Conservation (phyloP, 2,888 invertebrate species). For the Tanytarsus gracilentus region DNA sequence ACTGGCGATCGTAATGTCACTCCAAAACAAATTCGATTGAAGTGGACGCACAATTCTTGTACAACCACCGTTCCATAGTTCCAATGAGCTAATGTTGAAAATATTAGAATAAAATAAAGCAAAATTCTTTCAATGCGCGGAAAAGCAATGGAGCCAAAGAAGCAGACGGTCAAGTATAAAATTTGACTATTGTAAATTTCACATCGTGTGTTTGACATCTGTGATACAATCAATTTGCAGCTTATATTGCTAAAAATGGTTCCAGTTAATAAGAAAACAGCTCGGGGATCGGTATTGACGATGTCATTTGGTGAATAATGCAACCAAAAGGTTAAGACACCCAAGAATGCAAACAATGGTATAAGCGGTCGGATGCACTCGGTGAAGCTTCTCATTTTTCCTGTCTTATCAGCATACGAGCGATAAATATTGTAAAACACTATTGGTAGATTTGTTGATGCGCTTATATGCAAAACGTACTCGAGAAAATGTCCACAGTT, state of each 20-base stretch:
- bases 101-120: conserved; percentile 60
- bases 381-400: conserved; percentile 66
- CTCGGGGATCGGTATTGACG: conserved; percentile 71
- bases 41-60: conserved; percentile 91
- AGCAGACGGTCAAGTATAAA: conserved; percentile 37
- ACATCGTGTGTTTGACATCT: conserved; percentile 92
- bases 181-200: conserved; percentile 54
- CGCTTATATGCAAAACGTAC: conserved; percentile 72
- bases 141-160: conserved; percentile 37
- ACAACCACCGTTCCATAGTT: conserved; percentile 91
- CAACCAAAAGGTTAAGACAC: conserved; percentile 73
- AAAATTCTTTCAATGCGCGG: conserved; percentile 55
- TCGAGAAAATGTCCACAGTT: conserved; percentile 76
- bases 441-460: conserved; percentile 80
- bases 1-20: conserved; percentile 35
- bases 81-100: conserved; percentile 69
- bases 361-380: conserved; percentile 86
- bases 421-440: conserved; percentile 88
- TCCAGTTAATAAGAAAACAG: conserved; percentile 81
- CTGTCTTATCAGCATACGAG: conserved; percentile 76
- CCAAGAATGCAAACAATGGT: conserved; percentile 66
- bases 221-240: conserved; percentile 91
- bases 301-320: conserved; percentile 70
- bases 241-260: conserved; percentile 97
- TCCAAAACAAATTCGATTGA: conserved; percentile 77